Conservation (phyloP, 2,797 vertebrate genomes). For the Forpus xanthops region DNA sequence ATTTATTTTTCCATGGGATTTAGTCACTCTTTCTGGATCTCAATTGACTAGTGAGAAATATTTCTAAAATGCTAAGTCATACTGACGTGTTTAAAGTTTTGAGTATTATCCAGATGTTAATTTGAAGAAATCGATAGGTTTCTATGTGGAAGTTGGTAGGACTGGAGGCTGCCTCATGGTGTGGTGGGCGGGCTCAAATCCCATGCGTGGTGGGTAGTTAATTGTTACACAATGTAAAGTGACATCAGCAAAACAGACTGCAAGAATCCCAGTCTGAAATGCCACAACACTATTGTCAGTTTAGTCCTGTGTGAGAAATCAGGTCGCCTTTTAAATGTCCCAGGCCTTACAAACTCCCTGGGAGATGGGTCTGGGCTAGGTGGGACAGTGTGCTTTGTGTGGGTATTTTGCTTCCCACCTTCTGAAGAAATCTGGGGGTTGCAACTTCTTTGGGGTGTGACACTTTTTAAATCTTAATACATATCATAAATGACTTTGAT, state of each 20-base stretch:
- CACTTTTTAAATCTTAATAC: not conserved
- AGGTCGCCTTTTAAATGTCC: not conserved
- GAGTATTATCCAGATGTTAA: not conserved
- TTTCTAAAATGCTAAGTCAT: not conserved
- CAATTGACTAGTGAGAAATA: not conserved
- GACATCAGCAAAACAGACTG: not conserved
- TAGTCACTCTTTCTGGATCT: not conserved
- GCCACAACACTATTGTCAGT: not conserved
- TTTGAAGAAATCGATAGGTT: not conserved
- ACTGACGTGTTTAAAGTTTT: not conserved
- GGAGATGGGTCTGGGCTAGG: not conserved
- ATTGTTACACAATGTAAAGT: not conserved
- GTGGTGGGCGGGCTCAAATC: not conserved
- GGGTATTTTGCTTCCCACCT: not conserved
- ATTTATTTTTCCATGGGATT: not conserved
- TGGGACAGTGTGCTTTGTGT: not conserved
- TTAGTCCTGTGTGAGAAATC: not conserved
- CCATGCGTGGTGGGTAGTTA: fast-evolving
- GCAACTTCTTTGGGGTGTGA: fast-evolving
- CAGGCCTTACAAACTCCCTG: not conserved
- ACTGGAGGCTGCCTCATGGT: not conserved
- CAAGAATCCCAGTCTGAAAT: not conserved
- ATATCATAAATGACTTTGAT: not conserved
- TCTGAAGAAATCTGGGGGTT: not conserved
- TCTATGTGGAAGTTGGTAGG: not conserved